phyloP scores from a whole-genome alignment of 2,113 vertebrate genomes.

The Prietella phreatophila region DNA sequence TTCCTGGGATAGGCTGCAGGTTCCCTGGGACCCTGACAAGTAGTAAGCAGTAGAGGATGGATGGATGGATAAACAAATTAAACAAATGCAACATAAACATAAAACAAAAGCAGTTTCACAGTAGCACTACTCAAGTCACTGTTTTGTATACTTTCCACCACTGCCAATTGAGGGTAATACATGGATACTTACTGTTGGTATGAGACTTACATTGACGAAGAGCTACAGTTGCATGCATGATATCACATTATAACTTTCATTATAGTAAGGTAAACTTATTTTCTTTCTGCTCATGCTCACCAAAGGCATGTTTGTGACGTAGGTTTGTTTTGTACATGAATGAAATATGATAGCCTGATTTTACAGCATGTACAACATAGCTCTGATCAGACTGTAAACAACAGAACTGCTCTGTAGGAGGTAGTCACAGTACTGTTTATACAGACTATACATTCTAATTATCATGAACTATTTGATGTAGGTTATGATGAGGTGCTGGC shows the following conservation, averaged over 20 bases:
- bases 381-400: background rate
- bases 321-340: background rate
- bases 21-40: too few relatives aligned
- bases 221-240: background rate
- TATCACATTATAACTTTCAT: background rate
- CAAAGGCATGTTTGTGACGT: background rate
- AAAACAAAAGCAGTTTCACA: too few relatives aligned
- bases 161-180: background rate
- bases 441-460: background rate
- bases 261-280: background rate
- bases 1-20: too few relatives aligned
- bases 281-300: background rate
- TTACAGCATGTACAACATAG: background rate
- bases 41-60: too few relatives aligned
- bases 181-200: background rate
- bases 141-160: background rate
- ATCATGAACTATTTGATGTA: background rate
- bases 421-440: background rate
- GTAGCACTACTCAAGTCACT: background rate
- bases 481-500: background rate
- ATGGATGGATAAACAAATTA: too few relatives aligned
- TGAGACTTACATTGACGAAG: background rate
- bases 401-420: background rate
- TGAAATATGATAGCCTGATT: background rate
- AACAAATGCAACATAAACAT: too few relatives aligned